Conservation (phyloP, 2,113 vertebrate species). For the sheep (Ovis aries) region DNA sequence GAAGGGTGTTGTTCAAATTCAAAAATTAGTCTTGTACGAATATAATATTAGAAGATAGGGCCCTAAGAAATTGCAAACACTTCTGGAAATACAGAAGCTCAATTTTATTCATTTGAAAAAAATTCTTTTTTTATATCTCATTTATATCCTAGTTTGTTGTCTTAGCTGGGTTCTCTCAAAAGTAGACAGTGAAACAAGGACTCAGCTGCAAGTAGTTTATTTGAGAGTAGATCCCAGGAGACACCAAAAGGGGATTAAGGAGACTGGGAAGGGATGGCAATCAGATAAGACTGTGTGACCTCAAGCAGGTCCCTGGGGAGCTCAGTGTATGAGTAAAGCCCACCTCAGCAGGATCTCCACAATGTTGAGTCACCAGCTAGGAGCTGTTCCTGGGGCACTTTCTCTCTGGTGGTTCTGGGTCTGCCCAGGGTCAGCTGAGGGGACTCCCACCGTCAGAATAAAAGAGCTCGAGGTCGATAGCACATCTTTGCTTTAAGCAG, state of each 20-base stretch:
- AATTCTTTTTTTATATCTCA: neutral
- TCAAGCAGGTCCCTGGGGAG: neutral
- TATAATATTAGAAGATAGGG: neutral
- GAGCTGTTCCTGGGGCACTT: neutral
- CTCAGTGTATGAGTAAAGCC: neutral
- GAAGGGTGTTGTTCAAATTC: neutral
- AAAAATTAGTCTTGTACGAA: neutral
- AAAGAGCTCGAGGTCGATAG: neutral
- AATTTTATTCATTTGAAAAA: neutral
- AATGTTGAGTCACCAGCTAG: fast-evolving
- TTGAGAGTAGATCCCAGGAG: neutral
- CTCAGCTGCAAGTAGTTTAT: neutral
- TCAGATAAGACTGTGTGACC: neutral
- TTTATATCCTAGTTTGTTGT: neutral
- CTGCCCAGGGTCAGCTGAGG: neutral
- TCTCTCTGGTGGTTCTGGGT: neutral
- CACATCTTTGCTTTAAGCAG: neutral
- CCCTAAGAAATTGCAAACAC: neutral
- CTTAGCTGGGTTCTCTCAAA: neutral
- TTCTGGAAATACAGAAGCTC: neutral
- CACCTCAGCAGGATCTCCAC: neutral
- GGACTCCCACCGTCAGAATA: neutral
- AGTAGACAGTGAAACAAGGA: neutral
- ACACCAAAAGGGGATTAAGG: neutral
- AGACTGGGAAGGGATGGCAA: neutral